Conservation (phyloP, 2,113 vertebrate genomes). For the Labrus mixtus region DNA sequence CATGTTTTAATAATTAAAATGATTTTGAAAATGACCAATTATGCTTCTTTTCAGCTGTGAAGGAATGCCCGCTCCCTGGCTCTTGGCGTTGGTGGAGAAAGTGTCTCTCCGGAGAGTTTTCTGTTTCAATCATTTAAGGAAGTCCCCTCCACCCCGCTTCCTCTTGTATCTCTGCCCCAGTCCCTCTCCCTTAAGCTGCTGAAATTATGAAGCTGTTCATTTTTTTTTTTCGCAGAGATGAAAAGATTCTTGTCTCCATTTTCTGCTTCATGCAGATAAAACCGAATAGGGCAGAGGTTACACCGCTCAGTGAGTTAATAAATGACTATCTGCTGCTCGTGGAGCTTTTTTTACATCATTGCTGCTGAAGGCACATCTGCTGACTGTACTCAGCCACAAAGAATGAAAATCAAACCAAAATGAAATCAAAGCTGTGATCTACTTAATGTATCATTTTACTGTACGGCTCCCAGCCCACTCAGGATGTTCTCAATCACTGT, state of each 20-base stretch:
- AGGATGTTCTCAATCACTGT: too few relatives aligned
- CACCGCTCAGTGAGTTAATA: neutral
- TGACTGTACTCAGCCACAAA: neutral
- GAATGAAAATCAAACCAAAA: too few relatives aligned
- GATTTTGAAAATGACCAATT: conserved; percentile 66
- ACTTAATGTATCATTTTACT: too few relatives aligned
- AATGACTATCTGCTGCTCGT: neutral
- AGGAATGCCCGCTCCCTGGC: conserved; percentile 2
- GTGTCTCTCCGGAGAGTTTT: conserved; percentile 33
- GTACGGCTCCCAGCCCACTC: too few relatives aligned
- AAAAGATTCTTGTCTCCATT: conserved; percentile 34
- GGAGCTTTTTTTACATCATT: neutral
- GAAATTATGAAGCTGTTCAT: conserved; percentile 29
- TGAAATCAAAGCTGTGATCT: too few relatives aligned
- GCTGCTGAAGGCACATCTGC: neutral
- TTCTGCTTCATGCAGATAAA: conserved; percentile 33
- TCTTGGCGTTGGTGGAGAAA: conserved; percentile 1
- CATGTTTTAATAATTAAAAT: conserved; percentile 72
- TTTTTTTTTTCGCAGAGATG: neutral
- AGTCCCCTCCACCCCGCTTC: neutral
- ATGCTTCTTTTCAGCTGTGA: conserved; percentile 51
- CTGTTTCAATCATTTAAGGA: conserved; percentile 56
- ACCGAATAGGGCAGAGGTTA: conserved; percentile 15
- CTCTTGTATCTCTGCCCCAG: conserved; percentile 9
- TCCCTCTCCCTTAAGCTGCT: neutral